phyloP scores from a whole-genome alignment of 1,140 invertebrate species.

The Pseudomyrmex gracilis region DNA sequence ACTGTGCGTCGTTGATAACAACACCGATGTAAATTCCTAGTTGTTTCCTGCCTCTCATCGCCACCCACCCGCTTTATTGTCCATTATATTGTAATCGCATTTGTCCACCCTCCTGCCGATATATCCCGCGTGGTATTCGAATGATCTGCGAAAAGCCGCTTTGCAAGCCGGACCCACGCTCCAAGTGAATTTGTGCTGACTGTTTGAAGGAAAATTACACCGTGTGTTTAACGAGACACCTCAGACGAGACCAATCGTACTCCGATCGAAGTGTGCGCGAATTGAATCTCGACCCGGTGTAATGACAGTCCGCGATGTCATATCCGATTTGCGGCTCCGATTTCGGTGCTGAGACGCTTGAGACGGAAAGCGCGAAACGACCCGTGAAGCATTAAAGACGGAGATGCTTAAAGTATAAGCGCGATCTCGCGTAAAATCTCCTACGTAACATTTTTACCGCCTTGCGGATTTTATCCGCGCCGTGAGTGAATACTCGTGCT shows the following conservation, averaged over 20 bases:
- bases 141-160: background rate
- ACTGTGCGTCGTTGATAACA: conserved; percentile 31
- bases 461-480: background rate
- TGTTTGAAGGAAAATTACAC: conserved; percentile 4
- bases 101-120: background rate
- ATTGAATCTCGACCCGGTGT: conserved; percentile 19
- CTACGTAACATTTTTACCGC: background rate
- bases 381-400: background rate
- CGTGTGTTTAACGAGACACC: conserved; percentile 8
- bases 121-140: background rate
- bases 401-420: conserved; percentile 15
- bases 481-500: conserved; percentile 2
- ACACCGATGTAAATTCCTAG: conserved; percentile 13
- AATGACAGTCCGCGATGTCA: conserved; percentile 4
- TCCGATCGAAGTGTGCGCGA: conserved; percentile 45
- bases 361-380: background rate
- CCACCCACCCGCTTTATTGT: background rate
- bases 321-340: conserved; percentile 2
- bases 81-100: background rate
- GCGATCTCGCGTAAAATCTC: background rate
- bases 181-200: conserved; percentile 30
- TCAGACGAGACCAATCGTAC: conserved; percentile 25
- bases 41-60: background rate
- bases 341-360: background rate
- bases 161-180: background rate